Conservation (phyloP, 2,888 invertebrate species). For the Acronicta psi region DNA sequence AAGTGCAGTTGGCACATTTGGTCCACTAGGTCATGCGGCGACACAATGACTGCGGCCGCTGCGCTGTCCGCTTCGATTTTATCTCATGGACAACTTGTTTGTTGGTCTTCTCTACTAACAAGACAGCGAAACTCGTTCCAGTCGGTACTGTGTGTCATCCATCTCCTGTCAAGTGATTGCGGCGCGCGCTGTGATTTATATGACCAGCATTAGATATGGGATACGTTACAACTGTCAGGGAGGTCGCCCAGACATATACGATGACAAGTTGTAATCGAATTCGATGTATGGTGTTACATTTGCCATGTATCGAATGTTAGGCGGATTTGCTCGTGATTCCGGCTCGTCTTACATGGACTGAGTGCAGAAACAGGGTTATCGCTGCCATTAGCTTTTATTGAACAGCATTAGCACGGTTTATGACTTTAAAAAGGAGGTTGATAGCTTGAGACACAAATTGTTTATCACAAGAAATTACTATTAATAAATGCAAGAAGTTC, state of each 20-base stretch:
- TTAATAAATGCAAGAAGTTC: not conserved
- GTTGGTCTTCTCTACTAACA: conserved; percentile 36
- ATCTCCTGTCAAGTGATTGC: conserved; percentile 64
- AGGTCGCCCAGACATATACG: conserved; percentile 42
- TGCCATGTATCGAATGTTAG: conserved; percentile 39
- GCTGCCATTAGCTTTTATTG: conserved; percentile 40
- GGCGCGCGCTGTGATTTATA: conserved; percentile 59
- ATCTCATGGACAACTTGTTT: conserved; percentile 52
- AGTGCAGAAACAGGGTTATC: conserved; percentile 42
- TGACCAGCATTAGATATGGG: conserved; percentile 54
- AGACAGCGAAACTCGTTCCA: conserved; percentile 51
- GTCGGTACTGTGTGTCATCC: conserved; percentile 52
- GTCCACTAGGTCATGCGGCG: conserved; percentile 65
- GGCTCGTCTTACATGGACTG: conserved; percentile 25
- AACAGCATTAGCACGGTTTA: conserved; percentile 25
- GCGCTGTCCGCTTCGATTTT: conserved; percentile 51
- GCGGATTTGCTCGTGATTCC: conserved; percentile 40
- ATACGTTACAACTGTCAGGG: conserved; percentile 46
- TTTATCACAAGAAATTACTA: not conserved
- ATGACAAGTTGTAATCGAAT: conserved; percentile 51
- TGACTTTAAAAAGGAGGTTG: conserved; percentile 27
- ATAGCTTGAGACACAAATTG: not conserved
- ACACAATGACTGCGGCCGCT: conserved; percentile 56
- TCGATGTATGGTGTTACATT: conserved; percentile 47
- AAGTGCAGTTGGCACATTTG: conserved; percentile 58